phyloP scores from a whole-genome alignment of 2,113 vertebrate species.

The Tyto alba region DNA sequence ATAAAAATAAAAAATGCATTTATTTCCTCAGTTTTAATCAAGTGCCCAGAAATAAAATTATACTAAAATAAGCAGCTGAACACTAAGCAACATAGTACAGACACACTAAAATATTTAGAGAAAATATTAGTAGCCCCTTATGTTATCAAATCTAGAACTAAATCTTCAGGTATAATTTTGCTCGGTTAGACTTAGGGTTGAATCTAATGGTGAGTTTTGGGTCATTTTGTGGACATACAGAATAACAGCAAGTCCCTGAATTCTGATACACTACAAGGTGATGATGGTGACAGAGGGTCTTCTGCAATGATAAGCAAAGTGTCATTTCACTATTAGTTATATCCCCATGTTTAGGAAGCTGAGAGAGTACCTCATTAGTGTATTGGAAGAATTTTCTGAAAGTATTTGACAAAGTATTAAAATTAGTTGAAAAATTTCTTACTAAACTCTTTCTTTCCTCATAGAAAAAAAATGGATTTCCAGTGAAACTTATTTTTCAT shows the following conservation, averaged over 20 bases:
- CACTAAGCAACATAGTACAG: background rate
- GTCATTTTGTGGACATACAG: background rate
- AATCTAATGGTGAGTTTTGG: background rate
- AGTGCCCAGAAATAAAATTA: background rate
- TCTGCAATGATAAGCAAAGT: background rate
- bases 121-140: background rate
- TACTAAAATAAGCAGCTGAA: background rate
- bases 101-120: background rate
- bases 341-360: background rate
- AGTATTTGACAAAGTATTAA: background rate
- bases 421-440: background rate
- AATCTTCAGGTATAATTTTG: background rate
- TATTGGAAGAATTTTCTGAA: background rate
- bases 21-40: conserved; percentile 43
- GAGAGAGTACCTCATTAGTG: background rate
- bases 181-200: background rate
- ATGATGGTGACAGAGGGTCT: background rate
- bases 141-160: background rate
- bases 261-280: accelerated
- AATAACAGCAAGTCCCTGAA: background rate
- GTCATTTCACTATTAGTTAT: background rate
- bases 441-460: background rate
- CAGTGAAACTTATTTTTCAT: accelerated
- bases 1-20: conserved; percentile 36
- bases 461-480: background rate